Percentiles rank a stretch among this genome's conserved stretches.
These are phyloP conservation scores for Lampropteryx suffumata DNA, from an alignment of 2,888 invertebrate species.

Conservation along the genomic window DNA sequence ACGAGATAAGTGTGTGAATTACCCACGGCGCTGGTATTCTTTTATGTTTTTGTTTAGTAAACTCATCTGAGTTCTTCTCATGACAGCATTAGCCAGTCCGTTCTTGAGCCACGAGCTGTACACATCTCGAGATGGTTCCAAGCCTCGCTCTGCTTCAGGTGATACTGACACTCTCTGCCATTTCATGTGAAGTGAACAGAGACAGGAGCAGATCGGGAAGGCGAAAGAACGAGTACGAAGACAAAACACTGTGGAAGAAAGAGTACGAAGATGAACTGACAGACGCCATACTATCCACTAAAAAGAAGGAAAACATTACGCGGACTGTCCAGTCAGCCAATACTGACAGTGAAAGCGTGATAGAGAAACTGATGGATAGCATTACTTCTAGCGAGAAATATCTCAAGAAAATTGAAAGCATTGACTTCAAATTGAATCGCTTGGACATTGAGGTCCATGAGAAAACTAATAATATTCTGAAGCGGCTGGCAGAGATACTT, in stretches of 20 bases:
- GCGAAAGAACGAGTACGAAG: constrained; percentile 49
- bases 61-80: constrained; percentile 35
- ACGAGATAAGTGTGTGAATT: constrained; percentile 47
- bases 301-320: constrained; percentile 55
- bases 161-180: constrained; percentile 40
- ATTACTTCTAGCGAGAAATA: constrained; percentile 73
- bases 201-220: constrained; percentile 42
- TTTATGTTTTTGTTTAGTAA: constrained; percentile 56
- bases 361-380: constrained; percentile 69
- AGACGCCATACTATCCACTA: constrained; percentile 59
- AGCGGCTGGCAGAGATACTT: constrained; percentile 55
- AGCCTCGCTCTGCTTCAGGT: constrained; percentile 39
- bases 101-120: constrained; percentile 38
- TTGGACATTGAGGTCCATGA: constrained; percentile 74
- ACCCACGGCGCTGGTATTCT: constrained; percentile 43
- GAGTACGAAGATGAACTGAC: constrained; percentile 70
- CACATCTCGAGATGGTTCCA: constrained; percentile 55
- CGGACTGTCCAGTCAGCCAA: constrained; percentile 45
- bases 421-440: constrained; percentile 69
- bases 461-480: constrained; percentile 66
- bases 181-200: constrained; percentile 41
- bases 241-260: constrained; percentile 68
- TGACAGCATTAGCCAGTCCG: constrained; percentile 43
- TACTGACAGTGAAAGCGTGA: constrained; percentile 62
- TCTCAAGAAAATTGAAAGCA: constrained; percentile 73